Evolutionary conservation across 1,140 invertebrate genomes (phyloP), one percentile per base, ranked within the genome.

Genomic region (Lordiphosa stackelbergi): DNA sequence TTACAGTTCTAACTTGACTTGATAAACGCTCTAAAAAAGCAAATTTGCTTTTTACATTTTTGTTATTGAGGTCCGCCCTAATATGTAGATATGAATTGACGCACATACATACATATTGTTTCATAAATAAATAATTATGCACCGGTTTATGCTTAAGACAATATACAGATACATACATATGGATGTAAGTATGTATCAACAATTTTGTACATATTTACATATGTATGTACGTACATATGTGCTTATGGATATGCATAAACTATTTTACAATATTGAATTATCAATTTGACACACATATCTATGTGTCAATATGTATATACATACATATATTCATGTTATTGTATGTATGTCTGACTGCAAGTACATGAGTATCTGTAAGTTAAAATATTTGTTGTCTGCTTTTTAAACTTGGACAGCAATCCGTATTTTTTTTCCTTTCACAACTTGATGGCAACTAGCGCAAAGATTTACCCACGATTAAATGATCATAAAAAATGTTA

Each of bases 401-500:
- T 62, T 61, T 43, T 64, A 68, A 57, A 74, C 36, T 70, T 74
- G 13, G 54, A 37, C n/a, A 52, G 49, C 53, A 41, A 56, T 53
- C 47, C 36, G 31, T 53, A 58, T 45, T 31, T 43, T 65, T 53
- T 48, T n/a, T 35, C 16, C 47, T 52, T 53, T 54, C 51, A 66
- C 45, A 52, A 51, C 56, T 45, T 58, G 28, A 31, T 38, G 43
- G 43, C 31, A 46, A 46, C 28, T 46, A 31, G 24, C 31, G 43
- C 24, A 12, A 31, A 22, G 43, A 46, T 46, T 46, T 36, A 47
- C 42, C 36, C 41, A 59, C 36, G 37, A 40, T 36, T 35, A 66
- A 68, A 59, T 68, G 59, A 69, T 69, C 45, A 69, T 54, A 69
- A 69, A 68, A 61, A 61, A 56, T 49, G 16, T 61, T 69, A 69